Percentiles rank a stretch among this genome's conserved stretches.
Evolutionary conservation across 2,888 invertebrate genomes (phyloP).

Genomic region (Harpagoxenus sublaevis): DNA sequence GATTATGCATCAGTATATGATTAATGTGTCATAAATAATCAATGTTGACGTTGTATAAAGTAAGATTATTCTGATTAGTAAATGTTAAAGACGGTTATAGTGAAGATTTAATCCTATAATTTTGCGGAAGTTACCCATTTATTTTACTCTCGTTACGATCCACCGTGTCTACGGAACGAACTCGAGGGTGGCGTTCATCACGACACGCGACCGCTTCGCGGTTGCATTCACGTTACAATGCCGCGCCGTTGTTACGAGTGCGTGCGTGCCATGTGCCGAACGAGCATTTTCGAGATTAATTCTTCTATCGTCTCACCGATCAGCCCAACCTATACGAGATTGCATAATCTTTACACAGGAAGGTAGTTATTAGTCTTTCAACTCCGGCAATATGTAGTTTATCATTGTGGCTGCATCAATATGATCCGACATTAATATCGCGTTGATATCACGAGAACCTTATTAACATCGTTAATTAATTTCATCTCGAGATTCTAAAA

Average conservation of each 20-base stretch:
- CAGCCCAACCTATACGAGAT: constrained; percentile 58
- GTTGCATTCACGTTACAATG: constrained; percentile 78
- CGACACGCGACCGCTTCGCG: constrained; percentile 83
- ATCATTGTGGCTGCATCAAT: not conserved
- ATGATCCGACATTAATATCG: not conserved
- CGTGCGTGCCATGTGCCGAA: constrained; percentile 76
- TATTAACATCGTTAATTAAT: not conserved
- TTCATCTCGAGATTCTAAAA: not conserved
- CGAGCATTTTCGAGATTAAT: constrained; percentile 84
- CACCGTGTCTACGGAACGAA: constrained; percentile 75
- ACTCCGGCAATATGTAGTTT: not conserved
- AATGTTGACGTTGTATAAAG: not conserved
- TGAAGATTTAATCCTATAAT: constrained; percentile 66
- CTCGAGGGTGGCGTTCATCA: constrained; percentile 78
- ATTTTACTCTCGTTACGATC: constrained; percentile 64
- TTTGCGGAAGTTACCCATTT: constrained; percentile 65
- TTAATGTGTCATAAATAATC: constrained; percentile 5
- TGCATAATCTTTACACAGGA: constrained; percentile 37
- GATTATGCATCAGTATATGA: not conserved
- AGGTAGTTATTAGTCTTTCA: constrained; percentile 35
- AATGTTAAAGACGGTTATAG: constrained; percentile 41
- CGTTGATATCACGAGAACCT: not conserved
- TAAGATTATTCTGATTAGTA: constrained; percentile 19
- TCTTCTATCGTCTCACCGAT: constrained; percentile 80
- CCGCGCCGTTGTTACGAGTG: constrained; percentile 73